A percentile compares a stretch with the other conserved stretches of the same genome.
phyloP scores from a whole-genome alignment of 2,113 vertebrate species.

The Eudyptes chrysolophus region DNA sequence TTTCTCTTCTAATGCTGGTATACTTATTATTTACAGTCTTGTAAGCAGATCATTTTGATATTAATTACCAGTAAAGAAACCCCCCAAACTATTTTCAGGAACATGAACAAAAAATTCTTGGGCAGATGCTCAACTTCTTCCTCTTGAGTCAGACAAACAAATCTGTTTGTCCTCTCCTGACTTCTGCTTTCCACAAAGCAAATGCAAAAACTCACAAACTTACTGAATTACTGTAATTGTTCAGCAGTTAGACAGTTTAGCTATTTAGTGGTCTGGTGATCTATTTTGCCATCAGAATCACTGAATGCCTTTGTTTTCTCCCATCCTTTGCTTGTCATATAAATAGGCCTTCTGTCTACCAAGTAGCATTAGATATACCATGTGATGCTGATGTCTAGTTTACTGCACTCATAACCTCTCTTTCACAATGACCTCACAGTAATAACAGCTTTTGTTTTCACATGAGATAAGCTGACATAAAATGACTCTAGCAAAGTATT shows the following conservation, averaged over 20 bases:
- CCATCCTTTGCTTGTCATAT: neutral
- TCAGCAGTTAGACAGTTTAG: slow-evolving; percentile 7
- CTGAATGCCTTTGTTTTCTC: slow-evolving; percentile 14
- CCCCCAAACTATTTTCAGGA: neutral
- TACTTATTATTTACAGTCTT: neutral
- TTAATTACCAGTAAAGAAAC: neutral
- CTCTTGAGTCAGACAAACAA: neutral
- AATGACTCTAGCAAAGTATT: neutral
- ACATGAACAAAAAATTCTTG: neutral
- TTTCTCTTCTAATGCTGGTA: neutral
- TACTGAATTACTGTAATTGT: slow-evolving; percentile 33
- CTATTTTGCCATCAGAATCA: neutral
- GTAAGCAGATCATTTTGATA: neutral
- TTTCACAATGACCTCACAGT: neutral
- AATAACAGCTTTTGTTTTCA: slow-evolving; percentile 31
- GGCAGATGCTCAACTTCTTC: neutral
- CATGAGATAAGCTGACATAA: neutral
- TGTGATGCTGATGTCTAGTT: slow-evolving; percentile 1
- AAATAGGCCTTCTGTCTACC: slow-evolving; percentile 41
- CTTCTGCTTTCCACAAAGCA: slow-evolving; percentile 1
- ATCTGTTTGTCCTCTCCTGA: neutral
- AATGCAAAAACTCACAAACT: slow-evolving; percentile 17
- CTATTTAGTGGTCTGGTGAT: slow-evolving; percentile 36
- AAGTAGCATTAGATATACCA: neutral
- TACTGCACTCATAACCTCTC: neutral